A percentile compares a stretch with the other conserved stretches of the same genome.
Conservation (phyloP, 2,113 vertebrate species). For the Silurus glanis region DNA sequence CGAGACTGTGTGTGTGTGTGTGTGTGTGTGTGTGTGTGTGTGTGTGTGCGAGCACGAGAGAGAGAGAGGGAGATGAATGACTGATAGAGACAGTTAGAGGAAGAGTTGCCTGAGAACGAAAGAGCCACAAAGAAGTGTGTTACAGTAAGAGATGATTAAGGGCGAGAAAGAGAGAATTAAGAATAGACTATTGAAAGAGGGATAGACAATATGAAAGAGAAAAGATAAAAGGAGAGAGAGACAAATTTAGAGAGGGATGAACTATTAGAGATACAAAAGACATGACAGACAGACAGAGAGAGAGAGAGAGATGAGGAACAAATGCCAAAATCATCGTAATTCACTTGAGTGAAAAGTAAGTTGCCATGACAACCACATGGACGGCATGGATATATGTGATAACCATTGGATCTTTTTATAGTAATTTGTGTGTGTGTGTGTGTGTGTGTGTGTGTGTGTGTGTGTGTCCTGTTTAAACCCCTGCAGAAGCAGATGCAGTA, state of each 20-base stretch:
- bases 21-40: constrained; percentile 71
- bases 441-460: background rate
- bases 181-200: background rate
- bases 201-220: background rate
- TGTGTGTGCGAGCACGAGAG: background rate
- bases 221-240: too few species aligned
- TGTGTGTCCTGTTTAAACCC: background rate
- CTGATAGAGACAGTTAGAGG: too few species aligned
- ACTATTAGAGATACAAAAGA: too few species aligned
- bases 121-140: too few species aligned
- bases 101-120: too few species aligned
- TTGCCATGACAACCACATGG: background rate
- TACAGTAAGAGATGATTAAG: too few species aligned
- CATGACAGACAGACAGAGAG: background rate
- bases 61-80: background rate
- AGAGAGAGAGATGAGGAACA: background rate
- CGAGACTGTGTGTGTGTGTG: background rate
- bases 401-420: too few species aligned
- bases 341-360: background rate
- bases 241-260: too few species aligned
- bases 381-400: too few species aligned
- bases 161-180: background rate
- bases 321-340: background rate
- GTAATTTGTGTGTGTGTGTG: background rate
- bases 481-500: constrained; percentile 92